Evolutionary conservation across 2,888 invertebrate species (phyloP).

Genomic region (Stenoptilia bipunctidactyla): DNA sequence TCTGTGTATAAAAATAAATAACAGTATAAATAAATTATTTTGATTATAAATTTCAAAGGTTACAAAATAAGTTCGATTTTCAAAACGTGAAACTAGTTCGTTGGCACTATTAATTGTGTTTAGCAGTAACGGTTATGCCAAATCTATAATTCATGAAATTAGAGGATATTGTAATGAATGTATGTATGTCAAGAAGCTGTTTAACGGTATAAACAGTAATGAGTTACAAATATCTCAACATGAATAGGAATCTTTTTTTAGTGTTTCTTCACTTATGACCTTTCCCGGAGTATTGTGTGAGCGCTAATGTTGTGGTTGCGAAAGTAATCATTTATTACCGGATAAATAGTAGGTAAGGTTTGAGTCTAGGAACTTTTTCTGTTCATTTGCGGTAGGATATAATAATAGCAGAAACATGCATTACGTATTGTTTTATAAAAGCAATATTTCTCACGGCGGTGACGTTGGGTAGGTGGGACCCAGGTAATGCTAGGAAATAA

Average conservation of each 20-base stretch:
- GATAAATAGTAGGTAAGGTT: background rate
- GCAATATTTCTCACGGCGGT: background rate
- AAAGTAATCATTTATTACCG: background rate
- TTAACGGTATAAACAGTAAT: background rate
- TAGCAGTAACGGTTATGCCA: background rate
- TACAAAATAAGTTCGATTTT: no score
- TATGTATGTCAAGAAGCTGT: background rate
- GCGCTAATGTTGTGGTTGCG: background rate
- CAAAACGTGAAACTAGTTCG: no score
- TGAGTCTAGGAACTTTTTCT: background rate
- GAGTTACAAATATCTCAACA: background rate
- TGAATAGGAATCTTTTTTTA: background rate
- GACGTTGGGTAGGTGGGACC: no score
- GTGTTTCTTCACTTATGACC: background rate
- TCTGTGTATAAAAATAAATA: constrained; percentile 60
- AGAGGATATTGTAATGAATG: constrained; percentile 1
- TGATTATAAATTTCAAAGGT: no score
- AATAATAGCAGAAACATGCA: background rate
- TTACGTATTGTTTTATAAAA: background rate
- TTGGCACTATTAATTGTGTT: background rate
- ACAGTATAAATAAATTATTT: no score
- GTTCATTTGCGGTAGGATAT: background rate
- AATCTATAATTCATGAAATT: background rate
- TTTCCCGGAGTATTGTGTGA: background rate
- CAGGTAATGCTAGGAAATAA: no score